These are phyloP conservation scores for Muscicapa striata DNA, from an alignment of 2,797 vertebrate species.

Conservation along the genomic window DNA sequence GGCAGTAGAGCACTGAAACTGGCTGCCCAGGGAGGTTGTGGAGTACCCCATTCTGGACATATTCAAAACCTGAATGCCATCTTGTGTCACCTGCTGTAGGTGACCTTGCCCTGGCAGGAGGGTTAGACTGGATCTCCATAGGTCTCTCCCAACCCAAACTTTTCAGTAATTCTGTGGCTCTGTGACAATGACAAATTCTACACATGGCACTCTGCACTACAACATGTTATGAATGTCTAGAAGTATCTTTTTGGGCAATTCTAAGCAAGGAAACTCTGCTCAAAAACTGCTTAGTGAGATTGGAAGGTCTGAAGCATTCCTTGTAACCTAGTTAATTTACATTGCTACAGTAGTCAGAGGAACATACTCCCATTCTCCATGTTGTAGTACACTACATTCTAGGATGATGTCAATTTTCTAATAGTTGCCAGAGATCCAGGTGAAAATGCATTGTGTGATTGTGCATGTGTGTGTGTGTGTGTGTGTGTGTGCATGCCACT, in stretches of 20 bases:
- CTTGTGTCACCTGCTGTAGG: neutral
- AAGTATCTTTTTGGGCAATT: neutral
- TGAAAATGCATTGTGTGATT: neutral
- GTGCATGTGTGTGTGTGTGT: no score
- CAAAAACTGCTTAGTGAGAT: neutral
- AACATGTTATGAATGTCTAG: neutral
- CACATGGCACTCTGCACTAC: neutral
- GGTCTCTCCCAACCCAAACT: neutral
- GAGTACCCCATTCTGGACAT: neutral
- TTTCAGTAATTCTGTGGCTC: neutral
- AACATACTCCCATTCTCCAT: neutral
- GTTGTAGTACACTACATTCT: neutral
- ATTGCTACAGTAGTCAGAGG: neutral
- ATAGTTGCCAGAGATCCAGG: neutral
- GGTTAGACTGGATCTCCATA: neutral
- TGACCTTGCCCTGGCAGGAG: rapidly evolving
- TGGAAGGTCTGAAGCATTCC: neutral
- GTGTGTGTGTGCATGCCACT: neutral
- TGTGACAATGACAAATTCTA: neutral
- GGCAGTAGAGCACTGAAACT: neutral
- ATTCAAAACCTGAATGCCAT: neutral
- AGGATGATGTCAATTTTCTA: neutral
- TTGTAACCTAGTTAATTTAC: neutral
- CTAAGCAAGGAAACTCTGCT: neutral
- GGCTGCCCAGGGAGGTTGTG: neutral